Evolutionary conservation across 2,113 vertebrate species (phyloP).

Genomic region (Austrofundulus limnaeus): DNA sequence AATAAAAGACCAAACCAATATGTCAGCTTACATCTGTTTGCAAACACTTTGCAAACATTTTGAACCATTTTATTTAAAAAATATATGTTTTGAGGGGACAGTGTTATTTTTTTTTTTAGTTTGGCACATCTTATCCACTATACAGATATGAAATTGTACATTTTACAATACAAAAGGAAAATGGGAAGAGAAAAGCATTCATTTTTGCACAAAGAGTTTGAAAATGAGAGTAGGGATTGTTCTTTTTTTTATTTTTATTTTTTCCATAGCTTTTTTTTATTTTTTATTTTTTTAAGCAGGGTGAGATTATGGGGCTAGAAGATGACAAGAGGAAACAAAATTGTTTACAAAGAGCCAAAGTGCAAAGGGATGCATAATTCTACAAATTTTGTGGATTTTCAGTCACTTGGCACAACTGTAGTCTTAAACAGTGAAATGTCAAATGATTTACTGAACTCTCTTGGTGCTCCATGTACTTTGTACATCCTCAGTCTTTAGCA

Average conservation of each 20-base stretch:
- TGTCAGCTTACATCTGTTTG: slow-evolving; percentile 60
- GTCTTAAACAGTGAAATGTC: slow-evolving; percentile 71
- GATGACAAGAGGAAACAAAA: slow-evolving; percentile 72
- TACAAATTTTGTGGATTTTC: slow-evolving; percentile 72
- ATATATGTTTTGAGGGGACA: slow-evolving; percentile 80
- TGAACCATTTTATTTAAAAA: slow-evolving; percentile 85
- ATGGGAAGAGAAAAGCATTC: slow-evolving; percentile 77
- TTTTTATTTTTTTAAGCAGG: slow-evolving; percentile 51
- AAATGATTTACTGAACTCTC: slow-evolving; percentile 57
- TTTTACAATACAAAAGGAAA: slow-evolving; percentile 82
- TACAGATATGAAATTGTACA: slow-evolving; percentile 85
- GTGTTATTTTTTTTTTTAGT: slow-evolving; percentile 59
- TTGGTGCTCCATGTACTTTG: slow-evolving; percentile 47
- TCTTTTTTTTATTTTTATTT: slow-evolving; percentile 28
- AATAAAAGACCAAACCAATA: slow-evolving; percentile 51
- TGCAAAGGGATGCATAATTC: slow-evolving; percentile 80
- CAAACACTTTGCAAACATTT: slow-evolving; percentile 69
- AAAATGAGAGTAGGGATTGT: slow-evolving; percentile 56
- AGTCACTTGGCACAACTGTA: slow-evolving; percentile 67
- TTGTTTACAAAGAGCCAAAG: slow-evolving; percentile 76
- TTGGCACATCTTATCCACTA: slow-evolving; percentile 84
- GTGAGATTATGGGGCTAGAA: slow-evolving; percentile 62
- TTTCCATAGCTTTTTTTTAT: background rate
- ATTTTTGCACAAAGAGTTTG: slow-evolving; percentile 74
- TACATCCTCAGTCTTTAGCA: slow-evolving; percentile 36